Evolutionary conservation across 2,888 invertebrate species (phyloP), one percentile per base, ranked within the genome.

Genomic region (Heliconius charithonia): DNA sequence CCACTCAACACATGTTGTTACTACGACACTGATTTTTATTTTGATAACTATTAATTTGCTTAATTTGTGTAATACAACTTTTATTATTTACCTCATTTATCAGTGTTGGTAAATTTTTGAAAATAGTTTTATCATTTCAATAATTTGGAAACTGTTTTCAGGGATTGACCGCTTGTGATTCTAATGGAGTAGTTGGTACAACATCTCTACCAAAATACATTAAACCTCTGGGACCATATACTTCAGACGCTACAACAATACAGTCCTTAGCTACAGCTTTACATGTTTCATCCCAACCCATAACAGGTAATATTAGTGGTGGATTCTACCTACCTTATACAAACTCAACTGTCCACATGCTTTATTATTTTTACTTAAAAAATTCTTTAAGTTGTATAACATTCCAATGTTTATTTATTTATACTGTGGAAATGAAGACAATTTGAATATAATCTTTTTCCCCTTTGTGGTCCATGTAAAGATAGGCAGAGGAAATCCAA

Each of bases 211-310:
- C 99, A 1, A 97, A 97, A 87, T 97, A 97, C 80, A 96, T 98
- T 76, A 97, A 97, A 88, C 96, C 98, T 0, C 96, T 98, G 27
- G 98, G 98, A 1, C 98, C 98, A 0, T 97, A 97, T 88, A 97
- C 97, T 77, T 96, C 96, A n/a, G 97, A 98, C 87, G 98, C 98
- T 85, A 98, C 98, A 0, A 96, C 98, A 29, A 96, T 98, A 82
- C 98, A 99, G 90, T 99, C 99, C 76, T 96, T 99, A 63, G 99
- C 99, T 0, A 99, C 99, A n/a, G 98, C 99, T 4, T 95, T 99
- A 71, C 99, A 99, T 91, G 97, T 98, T 6, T 97, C 97, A 9
- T 96, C 97, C 66, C 97, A 97, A 86, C 98, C 99, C 3, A 98
- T 99, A 4, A 98, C 98, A 65, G 97, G 97, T 86, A 88, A 63